These are phyloP conservation scores for Plutomurus gul DNA, from an alignment of 1,140 invertebrate species.

Conservation along the genomic window DNA sequence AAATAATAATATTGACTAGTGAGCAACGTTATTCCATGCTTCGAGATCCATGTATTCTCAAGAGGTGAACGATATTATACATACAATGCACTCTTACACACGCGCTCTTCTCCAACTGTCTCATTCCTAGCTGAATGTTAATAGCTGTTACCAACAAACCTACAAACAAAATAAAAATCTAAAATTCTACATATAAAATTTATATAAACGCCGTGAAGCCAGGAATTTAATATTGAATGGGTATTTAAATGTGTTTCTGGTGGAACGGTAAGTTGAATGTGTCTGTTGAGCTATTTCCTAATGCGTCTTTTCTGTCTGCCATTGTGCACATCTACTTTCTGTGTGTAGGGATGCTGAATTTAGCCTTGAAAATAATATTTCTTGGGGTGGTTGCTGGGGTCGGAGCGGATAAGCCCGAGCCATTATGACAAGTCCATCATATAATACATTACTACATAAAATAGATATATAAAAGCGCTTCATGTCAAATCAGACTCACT, in stretches of 20 bases:
- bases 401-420: background rate
- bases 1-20: no score
- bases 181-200: no score
- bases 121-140: no score
- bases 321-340: slow-evolving; percentile 15
- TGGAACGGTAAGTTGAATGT: background rate
- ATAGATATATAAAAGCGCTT: background rate
- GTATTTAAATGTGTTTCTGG: background rate
- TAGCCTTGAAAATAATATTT: slow-evolving; percentile 17
- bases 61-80: no score
- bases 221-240: background rate
- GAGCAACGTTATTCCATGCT: no score
- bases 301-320: slow-evolving; percentile 4
- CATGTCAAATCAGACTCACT: background rate
- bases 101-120: no score
- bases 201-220: no score
- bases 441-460: background rate
- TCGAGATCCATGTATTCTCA: no score
- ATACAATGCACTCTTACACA: no score
- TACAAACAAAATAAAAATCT: no score
- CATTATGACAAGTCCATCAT: background rate
- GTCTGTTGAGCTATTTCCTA: slow-evolving; percentile 21
- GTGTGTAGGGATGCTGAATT: slow-evolving; percentile 7
- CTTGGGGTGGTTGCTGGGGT: background rate
- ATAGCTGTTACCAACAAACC: no score